Evolutionary conservation across 2,888 invertebrate genomes (phyloP), one percentile per base, ranked within the genome.

Genomic region (Lepidocyrtinus sp.): DNA sequence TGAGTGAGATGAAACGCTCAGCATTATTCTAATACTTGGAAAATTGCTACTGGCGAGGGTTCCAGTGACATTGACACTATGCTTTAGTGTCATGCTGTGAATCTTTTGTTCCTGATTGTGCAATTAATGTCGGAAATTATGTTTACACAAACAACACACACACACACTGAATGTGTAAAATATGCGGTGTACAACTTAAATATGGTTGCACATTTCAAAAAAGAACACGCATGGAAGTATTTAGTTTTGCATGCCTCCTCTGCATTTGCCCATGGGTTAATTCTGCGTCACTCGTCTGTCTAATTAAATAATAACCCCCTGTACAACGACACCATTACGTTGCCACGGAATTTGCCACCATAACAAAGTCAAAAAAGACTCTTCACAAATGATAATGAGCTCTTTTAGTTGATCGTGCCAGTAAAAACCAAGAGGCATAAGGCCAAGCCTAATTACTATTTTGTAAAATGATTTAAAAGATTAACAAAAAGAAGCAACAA

Each of bases 41-140:
- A 55, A 55, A 55, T n/a, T 55, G 55, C 36, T 36, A 12, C 36
- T 36, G 36, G 5, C 12, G 36, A 55, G 55, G 17, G 55, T 12
- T n/a, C 62, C 22, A 73, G 64, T 73, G 73, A 73, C 73, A 73
- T 50, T 26, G 73, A 73, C 61, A 65, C 55, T 26, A 36, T 36
- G 21, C 15, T 55, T 55, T 55, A 55, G 55, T 55, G 55, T 55
- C 55, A 55, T n/a, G 55, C 55, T 55, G 55, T 17, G 55, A 55
- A 7, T 55, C 55, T 55, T 55, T 55, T 55, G 55, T 55, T 55
- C 55, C 55, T 55, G 55, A 55, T 55, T 55, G 55, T 55, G 55
- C 55, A 55, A 55, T 55, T 55, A 55, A 55, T 55, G 55, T n/a
- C 17, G 55, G 55, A 55, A 55, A 55, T 55, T 25, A 68, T 46